Percentiles rank a stretch among this genome's conserved stretches.
These are phyloP conservation scores for Athene cunicularia DNA, from an alignment of 2,113 vertebrate species.

Conservation along the genomic window DNA sequence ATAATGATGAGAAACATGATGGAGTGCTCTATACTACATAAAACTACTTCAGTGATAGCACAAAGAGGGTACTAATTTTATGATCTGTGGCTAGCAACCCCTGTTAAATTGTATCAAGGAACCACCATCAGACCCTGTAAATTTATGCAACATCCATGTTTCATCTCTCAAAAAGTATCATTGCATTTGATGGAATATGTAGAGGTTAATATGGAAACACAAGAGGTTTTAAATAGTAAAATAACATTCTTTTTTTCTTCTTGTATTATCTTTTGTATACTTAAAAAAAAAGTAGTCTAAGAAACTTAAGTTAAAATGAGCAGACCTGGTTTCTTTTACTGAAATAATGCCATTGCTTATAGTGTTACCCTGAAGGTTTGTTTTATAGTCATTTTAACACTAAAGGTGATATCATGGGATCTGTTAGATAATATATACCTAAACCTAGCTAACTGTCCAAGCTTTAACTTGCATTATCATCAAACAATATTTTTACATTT, in stretches of 20 bases:
- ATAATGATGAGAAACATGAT: background rate
- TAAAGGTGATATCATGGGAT: background rate
- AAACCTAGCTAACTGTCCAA: background rate
- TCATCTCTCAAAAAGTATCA: background rate
- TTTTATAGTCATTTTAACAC: background rate
- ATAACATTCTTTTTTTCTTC: background rate
- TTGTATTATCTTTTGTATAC: background rate
- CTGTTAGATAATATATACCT: background rate
- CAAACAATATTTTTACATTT: background rate
- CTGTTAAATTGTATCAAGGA: background rate
- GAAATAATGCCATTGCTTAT: background rate
- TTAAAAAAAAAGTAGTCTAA: background rate
- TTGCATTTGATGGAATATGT: background rate
- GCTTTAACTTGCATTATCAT: background rate
- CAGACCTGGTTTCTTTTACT: background rate
- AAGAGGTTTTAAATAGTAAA: background rate
- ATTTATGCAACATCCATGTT: constrained; percentile 1
- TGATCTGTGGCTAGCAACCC: background rate
- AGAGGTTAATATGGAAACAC: background rate
- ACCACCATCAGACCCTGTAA: background rate
- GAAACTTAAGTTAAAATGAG: background rate
- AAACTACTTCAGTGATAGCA: constrained; percentile 10
- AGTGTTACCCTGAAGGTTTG: background rate
- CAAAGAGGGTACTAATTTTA: background rate
- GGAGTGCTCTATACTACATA: background rate